phyloP scores from a whole-genome alignment of 1,140 invertebrate genomes.

The Drosophila novamexicana region DNA sequence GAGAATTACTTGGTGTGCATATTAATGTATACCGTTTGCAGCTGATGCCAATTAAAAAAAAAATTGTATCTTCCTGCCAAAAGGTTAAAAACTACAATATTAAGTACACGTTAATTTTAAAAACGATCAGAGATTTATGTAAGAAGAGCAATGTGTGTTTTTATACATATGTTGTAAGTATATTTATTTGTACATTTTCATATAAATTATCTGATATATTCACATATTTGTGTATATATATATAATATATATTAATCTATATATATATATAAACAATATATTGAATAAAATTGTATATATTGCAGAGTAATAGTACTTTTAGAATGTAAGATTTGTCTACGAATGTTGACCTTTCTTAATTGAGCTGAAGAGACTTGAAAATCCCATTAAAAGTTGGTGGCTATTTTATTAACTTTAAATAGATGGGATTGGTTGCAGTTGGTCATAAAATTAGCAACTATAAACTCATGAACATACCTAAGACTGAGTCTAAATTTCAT shows the following conservation, averaged over 20 bases:
- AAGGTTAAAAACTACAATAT: background rate
- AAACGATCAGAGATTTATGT: background rate
- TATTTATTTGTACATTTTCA: constrained; percentile 18
- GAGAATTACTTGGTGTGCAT: background rate
- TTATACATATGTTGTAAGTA: constrained; percentile 19
- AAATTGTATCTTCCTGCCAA: background rate
- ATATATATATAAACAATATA: constrained; percentile 53
- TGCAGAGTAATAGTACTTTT: constrained; percentile 52
- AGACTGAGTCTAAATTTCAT: constrained; percentile 45
- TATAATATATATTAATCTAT: constrained; percentile 16
- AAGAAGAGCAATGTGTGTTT: background rate
- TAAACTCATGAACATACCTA: constrained; percentile 25
- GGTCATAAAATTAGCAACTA: constrained; percentile 20
- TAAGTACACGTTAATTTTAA: background rate
- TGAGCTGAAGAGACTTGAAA: background rate
- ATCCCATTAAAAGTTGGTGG: constrained; percentile 6
- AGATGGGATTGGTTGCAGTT: constrained; percentile 22
- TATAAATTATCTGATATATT: background rate
- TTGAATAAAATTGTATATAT: constrained; percentile 39
- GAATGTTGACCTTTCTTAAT: constrained; percentile 52
- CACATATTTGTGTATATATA: background rate
- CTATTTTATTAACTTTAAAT: constrained; percentile 25
- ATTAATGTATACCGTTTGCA: background rate
- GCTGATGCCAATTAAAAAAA: background rate
- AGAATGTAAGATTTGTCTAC: constrained; percentile 52